phyloP scores from a whole-genome alignment of 2,888 invertebrate genomes.

The Epiblema foenella region DNA sequence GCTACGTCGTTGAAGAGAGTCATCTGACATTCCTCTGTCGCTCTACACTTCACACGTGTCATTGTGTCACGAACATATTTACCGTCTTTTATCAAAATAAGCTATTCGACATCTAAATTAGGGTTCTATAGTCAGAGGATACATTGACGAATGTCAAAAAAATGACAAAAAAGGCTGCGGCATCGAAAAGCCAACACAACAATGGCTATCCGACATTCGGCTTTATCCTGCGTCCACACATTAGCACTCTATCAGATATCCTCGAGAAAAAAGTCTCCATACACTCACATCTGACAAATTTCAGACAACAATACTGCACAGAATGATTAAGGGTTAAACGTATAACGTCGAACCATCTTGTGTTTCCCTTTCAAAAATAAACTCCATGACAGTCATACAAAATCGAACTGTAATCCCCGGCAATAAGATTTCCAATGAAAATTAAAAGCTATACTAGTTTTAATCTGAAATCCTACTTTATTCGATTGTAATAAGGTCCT shows the following conservation, averaged over 20 bases:
- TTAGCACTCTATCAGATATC: slow-evolving; percentile 69
- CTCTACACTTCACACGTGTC: slow-evolving; percentile 21
- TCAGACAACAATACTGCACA: slow-evolving; percentile 72
- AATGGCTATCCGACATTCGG: slow-evolving; percentile 55
- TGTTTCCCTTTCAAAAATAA: slow-evolving; percentile 44
- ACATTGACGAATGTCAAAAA: slow-evolving; percentile 43
- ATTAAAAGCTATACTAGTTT: background rate
- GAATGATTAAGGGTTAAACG: slow-evolving; percentile 80
- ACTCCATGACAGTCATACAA: slow-evolving; percentile 29
- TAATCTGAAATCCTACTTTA: slow-evolving; percentile 8
- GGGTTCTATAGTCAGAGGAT: slow-evolving; percentile 44
- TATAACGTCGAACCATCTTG: slow-evolving; percentile 62
- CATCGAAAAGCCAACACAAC: slow-evolving; percentile 51
- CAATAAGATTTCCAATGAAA: slow-evolving; percentile 38
- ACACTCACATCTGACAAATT: slow-evolving; percentile 81
- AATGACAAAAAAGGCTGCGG: slow-evolving; percentile 38
- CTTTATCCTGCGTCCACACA: slow-evolving; percentile 56
- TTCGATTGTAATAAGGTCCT: background rate
- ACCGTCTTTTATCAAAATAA: slow-evolving; percentile 43
- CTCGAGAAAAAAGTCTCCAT: slow-evolving; percentile 67
- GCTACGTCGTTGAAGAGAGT: too few species aligned
- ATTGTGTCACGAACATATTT: slow-evolving; percentile 39
- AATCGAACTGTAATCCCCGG: slow-evolving; percentile 49
- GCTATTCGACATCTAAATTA: slow-evolving; percentile 41
- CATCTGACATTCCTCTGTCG: too few species aligned